Evolutionary conservation across 1,140 invertebrate genomes (phyloP).

Genomic region (Musca domestica): DNA sequence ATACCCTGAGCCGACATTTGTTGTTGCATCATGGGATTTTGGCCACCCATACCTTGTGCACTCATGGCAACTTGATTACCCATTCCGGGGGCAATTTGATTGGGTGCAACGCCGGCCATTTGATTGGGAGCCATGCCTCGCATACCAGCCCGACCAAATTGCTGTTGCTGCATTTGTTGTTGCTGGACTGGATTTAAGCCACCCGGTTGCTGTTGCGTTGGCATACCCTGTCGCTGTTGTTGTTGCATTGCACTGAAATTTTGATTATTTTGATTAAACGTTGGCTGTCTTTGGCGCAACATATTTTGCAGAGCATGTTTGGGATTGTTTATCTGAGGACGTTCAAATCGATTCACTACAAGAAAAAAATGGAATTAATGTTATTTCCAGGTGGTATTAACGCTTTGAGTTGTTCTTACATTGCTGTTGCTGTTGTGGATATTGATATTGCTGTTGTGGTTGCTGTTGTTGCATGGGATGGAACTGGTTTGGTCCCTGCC

Average conservation of each 20-base stretch:
- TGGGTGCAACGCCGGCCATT: constrained; percentile 36
- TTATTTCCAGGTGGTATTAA: not conserved
- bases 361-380: constrained; percentile 22
- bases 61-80: constrained; percentile 54
- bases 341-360: constrained; percentile 65
- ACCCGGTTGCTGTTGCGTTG: constrained; percentile 48
- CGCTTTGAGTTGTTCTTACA: constrained; percentile 30
- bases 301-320: constrained; percentile 86
- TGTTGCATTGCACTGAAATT: constrained; percentile 58
- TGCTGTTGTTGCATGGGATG: constrained; percentile 40
- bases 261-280: constrained; percentile 57
- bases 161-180: constrained; percentile 43
- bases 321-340: constrained; percentile 69
- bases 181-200: constrained; percentile 52
- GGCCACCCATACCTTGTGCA: constrained; percentile 57
- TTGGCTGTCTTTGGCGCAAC: constrained; percentile 67
- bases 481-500: constrained; percentile 35
- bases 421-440: constrained; percentile 37
- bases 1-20: constrained; percentile 56
- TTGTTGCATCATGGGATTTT: constrained; percentile 53
- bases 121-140: constrained; percentile 53
- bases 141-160: constrained; percentile 51
- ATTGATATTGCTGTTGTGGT: constrained; percentile 36
- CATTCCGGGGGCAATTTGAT: constrained; percentile 56
- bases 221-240: constrained; percentile 53